Base-by-base conservation (phyloP, 1,140 invertebrate species). In the Scaptomyza graminum region DNA sequence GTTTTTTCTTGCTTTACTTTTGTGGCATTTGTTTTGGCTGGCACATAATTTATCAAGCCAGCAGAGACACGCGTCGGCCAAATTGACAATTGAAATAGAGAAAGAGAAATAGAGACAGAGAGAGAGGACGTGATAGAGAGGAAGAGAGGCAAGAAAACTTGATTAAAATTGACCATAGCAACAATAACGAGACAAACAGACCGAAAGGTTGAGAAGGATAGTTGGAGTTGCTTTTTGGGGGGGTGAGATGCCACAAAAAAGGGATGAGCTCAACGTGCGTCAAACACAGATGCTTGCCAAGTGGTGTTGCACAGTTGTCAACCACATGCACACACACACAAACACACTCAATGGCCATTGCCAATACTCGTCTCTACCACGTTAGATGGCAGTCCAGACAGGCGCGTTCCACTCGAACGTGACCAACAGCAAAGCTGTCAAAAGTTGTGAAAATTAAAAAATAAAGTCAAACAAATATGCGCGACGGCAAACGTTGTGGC, bases 61-160 rank as follows among this genome's bases (percentile, higher is more conserved):
- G 47, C 81, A 66, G 68, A 68, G 62, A 71, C 81, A 85, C 70
- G 82, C 82, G 74, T 56, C 82, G 52, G 64, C 63, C 71, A 85
- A 85, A 85, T 85, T 85, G 82, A 85, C 82, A 85, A 85, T 85
- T 85, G n/a, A 85, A 85, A 85, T 85, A 85, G 82, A 85, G 82
- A 31, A 7, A 31, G 28, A 31, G 28, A 31, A 25, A 25, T n/a
- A n/a, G n/a, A n/a, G n/a, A n/a, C n/a, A n/a, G 25, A 25, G 5
- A 5, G 25, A 78, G 76, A 76, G 37, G 1, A n/a, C 4, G 37
- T 41, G 37, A 12, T 44, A 60, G 31, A 18, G 16, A 41, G 54
- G 50, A 25, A 18, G 12, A 50, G 37, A 80, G 70, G 67, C 82
- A 75, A 79, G 76, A 82, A 85, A 85, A 85, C 82, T 85, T 85